A percentile compares a stretch with the other conserved stretches of the same genome.
Conservation (phyloP, 2,113 vertebrate species). For the Marcusenius ussheri region DNA sequence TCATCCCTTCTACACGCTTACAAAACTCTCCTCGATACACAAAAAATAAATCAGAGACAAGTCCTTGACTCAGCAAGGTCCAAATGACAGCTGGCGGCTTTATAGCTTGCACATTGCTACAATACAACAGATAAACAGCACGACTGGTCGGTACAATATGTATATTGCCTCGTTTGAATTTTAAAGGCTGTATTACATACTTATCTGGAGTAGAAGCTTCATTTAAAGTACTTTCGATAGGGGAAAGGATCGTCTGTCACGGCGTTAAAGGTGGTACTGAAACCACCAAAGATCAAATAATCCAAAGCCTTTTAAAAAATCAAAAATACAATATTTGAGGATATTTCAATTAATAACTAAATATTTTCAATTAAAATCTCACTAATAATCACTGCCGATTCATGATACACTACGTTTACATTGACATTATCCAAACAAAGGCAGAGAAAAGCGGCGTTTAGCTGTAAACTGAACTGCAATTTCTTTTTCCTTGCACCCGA, state of each 20-base stretch:
- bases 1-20: not conserved
- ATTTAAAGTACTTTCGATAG: not conserved
- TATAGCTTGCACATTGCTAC: not conserved
- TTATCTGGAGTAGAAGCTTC: not conserved
- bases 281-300: not conserved
- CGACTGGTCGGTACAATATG: not conserved
- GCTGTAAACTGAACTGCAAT: not conserved
- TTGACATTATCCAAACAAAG: not conserved
- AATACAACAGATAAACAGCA: not conserved
- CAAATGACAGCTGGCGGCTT: not conserved
- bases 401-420: not conserved
- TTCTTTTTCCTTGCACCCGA: not conserved
- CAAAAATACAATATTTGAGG: not conserved
- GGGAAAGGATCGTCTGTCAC: not conserved
- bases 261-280: not conserved
- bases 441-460: not conserved
- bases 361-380: not conserved
- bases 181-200: slow-evolving; percentile 2
- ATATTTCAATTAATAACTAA: not conserved
- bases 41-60: not conserved
- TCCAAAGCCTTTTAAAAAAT: not conserved
- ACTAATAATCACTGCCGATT: not conserved
- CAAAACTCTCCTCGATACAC: not conserved
- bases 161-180: not conserved
- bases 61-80: slow-evolving; percentile 1